phyloP scores from a whole-genome alignment of 2,797 vertebrate genomes.

The Pangasius sanitwongsei region DNA sequence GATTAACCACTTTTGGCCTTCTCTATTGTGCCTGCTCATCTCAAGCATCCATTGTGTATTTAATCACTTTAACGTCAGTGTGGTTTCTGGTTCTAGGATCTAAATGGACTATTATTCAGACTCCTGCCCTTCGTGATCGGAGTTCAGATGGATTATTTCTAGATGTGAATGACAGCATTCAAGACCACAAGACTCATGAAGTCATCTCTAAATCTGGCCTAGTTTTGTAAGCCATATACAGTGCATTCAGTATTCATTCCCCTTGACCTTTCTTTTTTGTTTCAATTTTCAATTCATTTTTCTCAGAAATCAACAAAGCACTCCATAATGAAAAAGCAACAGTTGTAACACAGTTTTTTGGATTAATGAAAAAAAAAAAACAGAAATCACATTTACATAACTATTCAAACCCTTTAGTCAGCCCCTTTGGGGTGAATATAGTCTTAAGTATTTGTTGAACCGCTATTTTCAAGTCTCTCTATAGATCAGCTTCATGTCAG shows the following conservation, averaged over 20 bases:
- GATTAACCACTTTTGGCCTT: constrained; percentile 17
- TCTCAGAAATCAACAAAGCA: neutral
- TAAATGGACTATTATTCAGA: neutral
- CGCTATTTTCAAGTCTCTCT: neutral
- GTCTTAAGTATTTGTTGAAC: neutral
- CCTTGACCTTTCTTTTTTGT: neutral
- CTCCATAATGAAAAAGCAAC: neutral
- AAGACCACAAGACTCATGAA: neutral
- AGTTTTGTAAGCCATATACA: neutral
- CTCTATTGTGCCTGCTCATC: neutral
- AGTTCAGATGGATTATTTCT: neutral
- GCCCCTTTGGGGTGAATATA: neutral
- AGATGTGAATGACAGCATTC: constrained; percentile 12
- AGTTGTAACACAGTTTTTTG: neutral
- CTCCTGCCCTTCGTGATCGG: neutral
- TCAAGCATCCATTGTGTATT: neutral
- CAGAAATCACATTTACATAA: neutral
- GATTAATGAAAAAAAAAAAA: neutral
- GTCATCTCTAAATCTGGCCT: constrained; percentile 14
- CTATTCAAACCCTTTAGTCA: neutral
- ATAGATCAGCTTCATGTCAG: neutral
- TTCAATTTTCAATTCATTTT: constrained; percentile 2
- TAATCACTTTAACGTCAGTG: neutral
- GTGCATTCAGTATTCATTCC: neutral
- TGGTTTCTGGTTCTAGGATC: neutral